Percentiles rank a stretch among this genome's conserved stretches.
These are phyloP conservation scores for Pristionchus arcanus DNA, from an alignment of 2,888 invertebrate genomes.

Conservation along the genomic window DNA sequence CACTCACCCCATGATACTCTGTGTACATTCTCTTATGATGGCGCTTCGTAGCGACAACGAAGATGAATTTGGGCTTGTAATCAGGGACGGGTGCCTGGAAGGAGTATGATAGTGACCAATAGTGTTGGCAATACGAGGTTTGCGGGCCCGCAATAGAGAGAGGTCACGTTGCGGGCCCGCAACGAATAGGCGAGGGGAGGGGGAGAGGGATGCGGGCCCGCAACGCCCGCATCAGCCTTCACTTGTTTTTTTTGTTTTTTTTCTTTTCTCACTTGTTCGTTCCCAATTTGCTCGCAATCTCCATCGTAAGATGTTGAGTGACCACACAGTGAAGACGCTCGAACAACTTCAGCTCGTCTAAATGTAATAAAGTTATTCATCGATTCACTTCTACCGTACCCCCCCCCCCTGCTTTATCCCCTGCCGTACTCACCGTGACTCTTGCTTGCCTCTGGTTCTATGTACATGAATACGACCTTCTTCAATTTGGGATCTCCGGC, in stretches of 20 bases:
- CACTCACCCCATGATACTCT: background rate
- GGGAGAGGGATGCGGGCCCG: no score
- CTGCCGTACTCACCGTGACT: background rate
- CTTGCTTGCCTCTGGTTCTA: constrained; percentile 37
- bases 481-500: background rate
- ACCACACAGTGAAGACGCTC: constrained; percentile 29
- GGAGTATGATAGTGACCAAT: background rate
- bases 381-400: background rate
- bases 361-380: background rate
- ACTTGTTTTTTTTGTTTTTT: no score
- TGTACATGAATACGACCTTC: constrained; percentile 35
- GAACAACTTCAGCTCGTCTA: constrained; percentile 51
- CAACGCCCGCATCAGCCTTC: no score
- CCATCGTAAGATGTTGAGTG: constrained; percentile 49
- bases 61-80: constrained; percentile 64
- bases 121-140: no score
- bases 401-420: background rate
- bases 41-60: constrained; percentile 71
- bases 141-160: no score
- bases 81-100: constrained; percentile 15
- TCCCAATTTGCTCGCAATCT: constrained; percentile 12
- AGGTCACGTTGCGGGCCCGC: no score
- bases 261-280: background rate
- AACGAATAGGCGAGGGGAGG: no score
- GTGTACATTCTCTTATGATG: constrained; percentile 64